A percentile compares a stretch with the other conserved stretches of the same genome.
Conservation (phyloP, 1,140 invertebrate species). For the Artemia franciscana region DNA sequence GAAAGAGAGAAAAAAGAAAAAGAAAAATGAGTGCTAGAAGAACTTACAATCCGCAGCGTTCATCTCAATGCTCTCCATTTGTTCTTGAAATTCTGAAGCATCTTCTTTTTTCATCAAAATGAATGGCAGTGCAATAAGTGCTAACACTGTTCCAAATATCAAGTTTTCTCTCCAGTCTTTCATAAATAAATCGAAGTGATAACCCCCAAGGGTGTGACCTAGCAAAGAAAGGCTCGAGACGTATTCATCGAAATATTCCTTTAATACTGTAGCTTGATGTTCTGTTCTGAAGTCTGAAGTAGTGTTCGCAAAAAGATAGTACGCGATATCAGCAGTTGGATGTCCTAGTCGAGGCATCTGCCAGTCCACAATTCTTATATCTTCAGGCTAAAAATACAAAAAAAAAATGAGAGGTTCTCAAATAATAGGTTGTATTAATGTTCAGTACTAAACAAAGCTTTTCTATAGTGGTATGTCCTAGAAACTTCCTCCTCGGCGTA, state of each 20-base stretch:
- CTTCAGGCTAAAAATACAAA: neutral
- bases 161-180: neutral
- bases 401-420: too few relatives aligned
- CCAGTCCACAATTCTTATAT: constrained; percentile 5
- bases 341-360: constrained; percentile 6
- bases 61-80: neutral
- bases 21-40: too few relatives aligned
- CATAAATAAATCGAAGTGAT: neutral
- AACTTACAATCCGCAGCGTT: too few relatives aligned
- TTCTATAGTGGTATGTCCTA: too few relatives aligned
- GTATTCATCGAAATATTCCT: constrained; percentile 1
- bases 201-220: neutral
- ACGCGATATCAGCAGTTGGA: constrained; percentile 5
- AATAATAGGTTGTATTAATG: too few relatives aligned
- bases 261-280: constrained; percentile 1
- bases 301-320: constrained; percentile 5
- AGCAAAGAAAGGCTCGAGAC: neutral
- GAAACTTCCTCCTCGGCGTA: too few relatives aligned
- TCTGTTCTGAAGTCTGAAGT: neutral
- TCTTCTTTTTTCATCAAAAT: neutral
- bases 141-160: neutral
- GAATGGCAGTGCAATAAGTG: neutral
- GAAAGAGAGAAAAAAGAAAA: too few relatives aligned
- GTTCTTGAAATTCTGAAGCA: neutral
- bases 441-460: too few relatives aligned